phyloP scores from a whole-genome alignment of 2,888 invertebrate genomes.

The Epistrophe grossulariae region DNA sequence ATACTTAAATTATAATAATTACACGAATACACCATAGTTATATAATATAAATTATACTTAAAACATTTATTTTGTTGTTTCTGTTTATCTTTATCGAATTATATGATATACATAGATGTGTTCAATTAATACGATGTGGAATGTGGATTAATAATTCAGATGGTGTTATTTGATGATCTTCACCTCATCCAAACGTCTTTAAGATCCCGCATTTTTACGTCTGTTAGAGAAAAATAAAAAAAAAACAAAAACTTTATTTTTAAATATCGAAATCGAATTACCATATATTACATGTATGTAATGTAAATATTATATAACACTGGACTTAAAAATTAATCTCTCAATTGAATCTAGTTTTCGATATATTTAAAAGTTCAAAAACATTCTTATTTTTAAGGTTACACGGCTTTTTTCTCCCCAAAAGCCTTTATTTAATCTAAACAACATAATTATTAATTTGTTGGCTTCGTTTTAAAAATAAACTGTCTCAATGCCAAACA shows the following conservation, averaged over 20 bases:
- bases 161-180: conserved; percentile 23
- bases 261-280: neutral
- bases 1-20: conserved; percentile 18
- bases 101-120: neutral
- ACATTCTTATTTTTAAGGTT: too few relatives aligned
- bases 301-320: too few relatives aligned
- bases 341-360: too few relatives aligned
- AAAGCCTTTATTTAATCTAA: too few relatives aligned
- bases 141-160: conserved; percentile 41
- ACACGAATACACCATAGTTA: conserved; percentile 35
- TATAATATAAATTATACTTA: conserved; percentile 46
- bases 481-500: too few relatives aligned
- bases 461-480: too few relatives aligned
- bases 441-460: too few relatives aligned
- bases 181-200: conserved; percentile 68
- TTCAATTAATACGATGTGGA: conserved; percentile 58
- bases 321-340: too few relatives aligned
- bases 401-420: too few relatives aligned
- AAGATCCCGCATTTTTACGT: conserved; percentile 57
- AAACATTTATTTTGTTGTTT: conserved; percentile 6
- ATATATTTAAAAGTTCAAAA: too few relatives aligned
- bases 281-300: too few relatives aligned
- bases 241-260: neutral
- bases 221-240: conserved; percentile 12
- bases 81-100: neutral